phyloP scores from a whole-genome alignment of 2,888 invertebrate genomes.

The Trilocha varians region DNA sequence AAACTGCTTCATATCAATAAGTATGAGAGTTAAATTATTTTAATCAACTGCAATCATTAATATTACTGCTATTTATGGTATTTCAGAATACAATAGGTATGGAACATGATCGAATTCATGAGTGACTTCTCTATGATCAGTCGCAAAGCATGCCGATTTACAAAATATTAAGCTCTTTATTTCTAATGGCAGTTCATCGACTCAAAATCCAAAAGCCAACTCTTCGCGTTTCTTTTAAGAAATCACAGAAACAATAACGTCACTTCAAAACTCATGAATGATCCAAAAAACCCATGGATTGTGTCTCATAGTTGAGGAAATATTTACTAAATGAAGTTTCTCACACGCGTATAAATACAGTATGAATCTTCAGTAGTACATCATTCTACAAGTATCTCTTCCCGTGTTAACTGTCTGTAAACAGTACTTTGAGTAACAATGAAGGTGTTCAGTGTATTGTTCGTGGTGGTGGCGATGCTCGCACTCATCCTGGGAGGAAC shows the following conservation, averaged over 20 bases:
- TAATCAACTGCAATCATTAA: too few relatives aligned
- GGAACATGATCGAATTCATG: too few relatives aligned
- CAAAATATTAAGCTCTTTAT: too few relatives aligned
- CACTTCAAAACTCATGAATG: background rate
- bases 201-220: background rate
- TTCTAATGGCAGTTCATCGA: too few relatives aligned
- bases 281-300: background rate
- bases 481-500: constrained; percentile 17
- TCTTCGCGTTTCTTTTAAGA: background rate
- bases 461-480: constrained; percentile 19
- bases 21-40: too few relatives aligned
- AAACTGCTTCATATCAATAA: too few relatives aligned
- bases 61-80: too few relatives aligned
- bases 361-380: background rate
- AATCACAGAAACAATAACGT: background rate
- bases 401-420: background rate
- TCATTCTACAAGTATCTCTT: background rate
- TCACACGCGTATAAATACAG: background rate
- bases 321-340: background rate
- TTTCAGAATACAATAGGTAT: too few relatives aligned
- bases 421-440: constrained; percentile 8
- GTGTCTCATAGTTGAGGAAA: background rate
- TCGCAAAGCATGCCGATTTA: too few relatives aligned
- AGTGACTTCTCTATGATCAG: too few relatives aligned
- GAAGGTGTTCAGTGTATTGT: constrained; percentile 19